Evolutionary conservation across 2,113 vertebrate genomes (phyloP).

Genomic region (Chrysemys picta): DNA sequence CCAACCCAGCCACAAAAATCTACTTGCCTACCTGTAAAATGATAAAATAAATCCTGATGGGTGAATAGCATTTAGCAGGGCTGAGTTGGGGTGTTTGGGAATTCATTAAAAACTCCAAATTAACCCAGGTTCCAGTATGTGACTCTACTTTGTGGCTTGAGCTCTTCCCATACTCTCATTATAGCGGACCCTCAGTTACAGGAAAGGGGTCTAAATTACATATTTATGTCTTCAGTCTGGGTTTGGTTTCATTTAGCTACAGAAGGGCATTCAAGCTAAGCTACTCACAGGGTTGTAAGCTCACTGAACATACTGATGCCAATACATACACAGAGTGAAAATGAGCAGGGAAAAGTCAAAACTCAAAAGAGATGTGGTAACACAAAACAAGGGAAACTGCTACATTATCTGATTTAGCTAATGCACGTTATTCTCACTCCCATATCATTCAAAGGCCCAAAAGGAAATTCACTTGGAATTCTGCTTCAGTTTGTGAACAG

Average conservation of each 20-base stretch:
- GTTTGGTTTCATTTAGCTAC: slow-evolving; percentile 6
- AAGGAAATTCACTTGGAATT: neutral
- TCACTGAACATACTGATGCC: neutral
- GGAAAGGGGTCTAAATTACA: neutral
- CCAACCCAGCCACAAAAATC: neutral
- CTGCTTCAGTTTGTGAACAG: neutral
- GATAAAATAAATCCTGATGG: neutral
- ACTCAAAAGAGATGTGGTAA: slow-evolving; percentile 43
- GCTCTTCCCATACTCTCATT: neutral
- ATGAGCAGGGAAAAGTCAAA: slow-evolving; percentile 52
- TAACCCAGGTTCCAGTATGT: neutral
- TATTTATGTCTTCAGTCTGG: slow-evolving; percentile 7
- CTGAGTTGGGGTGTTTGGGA: neutral
- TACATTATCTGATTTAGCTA: neutral
- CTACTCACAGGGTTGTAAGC: neutral
- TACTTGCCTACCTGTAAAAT: neutral
- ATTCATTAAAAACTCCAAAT: neutral
- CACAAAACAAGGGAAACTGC: slow-evolving; percentile 56
- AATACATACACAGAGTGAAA: neutral
- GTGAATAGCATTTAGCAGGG: neutral
- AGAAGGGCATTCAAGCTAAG: slow-evolving; percentile 3
- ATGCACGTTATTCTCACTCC: slow-evolving; percentile 37
- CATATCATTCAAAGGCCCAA: neutral
- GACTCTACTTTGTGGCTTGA: neutral
- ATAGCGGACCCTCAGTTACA: neutral